These are phyloP conservation scores for Pandemis corylana DNA, from an alignment of 2,888 invertebrate genomes.

Conservation along the genomic window DNA sequence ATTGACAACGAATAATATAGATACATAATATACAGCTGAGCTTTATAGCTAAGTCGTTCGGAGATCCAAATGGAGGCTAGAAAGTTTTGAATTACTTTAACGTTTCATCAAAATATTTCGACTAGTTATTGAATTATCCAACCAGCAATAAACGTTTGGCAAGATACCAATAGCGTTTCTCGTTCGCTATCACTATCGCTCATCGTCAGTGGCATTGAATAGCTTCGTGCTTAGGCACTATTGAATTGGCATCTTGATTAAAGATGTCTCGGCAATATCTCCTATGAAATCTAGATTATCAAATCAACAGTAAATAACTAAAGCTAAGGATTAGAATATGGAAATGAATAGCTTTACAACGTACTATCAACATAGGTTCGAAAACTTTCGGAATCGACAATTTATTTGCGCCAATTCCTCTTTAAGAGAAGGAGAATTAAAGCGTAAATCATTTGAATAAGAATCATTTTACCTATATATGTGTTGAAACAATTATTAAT, in stretches of 20 bases:
- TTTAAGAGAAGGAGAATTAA: not conserved
- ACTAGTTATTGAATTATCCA: slow-evolving; percentile 12
- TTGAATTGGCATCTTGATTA: not conserved
- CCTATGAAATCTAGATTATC: not conserved
- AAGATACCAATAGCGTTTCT: slow-evolving; percentile 1
- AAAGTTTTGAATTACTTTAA: slow-evolving; percentile 9
- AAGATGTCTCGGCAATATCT: not conserved
- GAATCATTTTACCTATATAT: too few relatives aligned
- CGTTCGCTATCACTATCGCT: not conserved
- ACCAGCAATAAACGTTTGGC: slow-evolving; percentile 9
- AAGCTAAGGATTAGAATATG: not conserved
- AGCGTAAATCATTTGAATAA: too few relatives aligned
- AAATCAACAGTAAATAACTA: not conserved
- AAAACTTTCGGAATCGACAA: too few relatives aligned
- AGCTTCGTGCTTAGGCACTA: not conserved
- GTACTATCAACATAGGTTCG: too few relatives aligned
- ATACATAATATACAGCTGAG: not conserved
- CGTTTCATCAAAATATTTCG: slow-evolving; percentile 11
- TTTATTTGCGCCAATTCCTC: too few relatives aligned
- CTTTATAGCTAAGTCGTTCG: slow-evolving; percentile 2
- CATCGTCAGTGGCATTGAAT: slow-evolving; percentile 1
- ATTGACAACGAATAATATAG: not conserved
- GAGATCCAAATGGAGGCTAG: not conserved
- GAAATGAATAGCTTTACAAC: not conserved
- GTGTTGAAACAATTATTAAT: not conserved